Percentiles rank a stretch among this genome's conserved stretches.
phyloP scores from a whole-genome alignment of 1,140 invertebrate genomes.

The Pomphorhynchus laevis region DNA sequence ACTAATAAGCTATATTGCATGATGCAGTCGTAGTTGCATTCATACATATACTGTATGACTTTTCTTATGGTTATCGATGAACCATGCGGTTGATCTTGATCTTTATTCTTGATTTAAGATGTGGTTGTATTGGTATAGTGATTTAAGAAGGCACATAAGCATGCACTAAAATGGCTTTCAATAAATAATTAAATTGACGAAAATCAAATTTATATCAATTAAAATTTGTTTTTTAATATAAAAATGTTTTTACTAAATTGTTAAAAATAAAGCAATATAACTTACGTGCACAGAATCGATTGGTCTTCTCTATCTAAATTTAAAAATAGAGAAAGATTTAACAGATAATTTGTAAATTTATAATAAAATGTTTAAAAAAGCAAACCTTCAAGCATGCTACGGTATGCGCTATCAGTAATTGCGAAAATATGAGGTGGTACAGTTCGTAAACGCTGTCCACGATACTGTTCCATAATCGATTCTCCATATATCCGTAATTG shows the following conservation, averaged over 20 bases:
- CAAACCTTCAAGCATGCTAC: slow-evolving; percentile 78
- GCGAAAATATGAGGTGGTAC: slow-evolving; percentile 96
- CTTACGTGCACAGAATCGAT: slow-evolving; percentile 70
- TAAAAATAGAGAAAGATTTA: slow-evolving; percentile 14
- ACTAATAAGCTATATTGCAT: no score
- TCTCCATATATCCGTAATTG: slow-evolving; percentile 90
- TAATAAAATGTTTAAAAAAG: slow-evolving; percentile 2
- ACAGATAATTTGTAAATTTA: not conserved
- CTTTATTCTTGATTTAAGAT: no score
- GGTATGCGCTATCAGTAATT: slow-evolving; percentile 85
- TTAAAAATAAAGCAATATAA: slow-evolving; percentile 10
- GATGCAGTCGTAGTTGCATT: no score
- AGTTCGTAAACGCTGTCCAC: slow-evolving; percentile 93
- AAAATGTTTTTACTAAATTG: no score
- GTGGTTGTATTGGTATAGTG: no score
- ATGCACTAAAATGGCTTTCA: no score
- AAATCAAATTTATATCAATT: not conserved
- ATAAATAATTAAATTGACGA: no score
- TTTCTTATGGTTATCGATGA: no score
- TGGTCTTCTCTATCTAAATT: slow-evolving; percentile 97
- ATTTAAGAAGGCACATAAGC: no score
- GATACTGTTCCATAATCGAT: slow-evolving; percentile 91
- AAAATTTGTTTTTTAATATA: not conserved
- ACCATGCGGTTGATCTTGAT: no score
- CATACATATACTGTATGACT: no score